Evolutionary conservation across 1,140 invertebrate genomes (phyloP), one percentile per base, ranked within the genome.

Genomic region (Solenopsis fugax): DNA sequence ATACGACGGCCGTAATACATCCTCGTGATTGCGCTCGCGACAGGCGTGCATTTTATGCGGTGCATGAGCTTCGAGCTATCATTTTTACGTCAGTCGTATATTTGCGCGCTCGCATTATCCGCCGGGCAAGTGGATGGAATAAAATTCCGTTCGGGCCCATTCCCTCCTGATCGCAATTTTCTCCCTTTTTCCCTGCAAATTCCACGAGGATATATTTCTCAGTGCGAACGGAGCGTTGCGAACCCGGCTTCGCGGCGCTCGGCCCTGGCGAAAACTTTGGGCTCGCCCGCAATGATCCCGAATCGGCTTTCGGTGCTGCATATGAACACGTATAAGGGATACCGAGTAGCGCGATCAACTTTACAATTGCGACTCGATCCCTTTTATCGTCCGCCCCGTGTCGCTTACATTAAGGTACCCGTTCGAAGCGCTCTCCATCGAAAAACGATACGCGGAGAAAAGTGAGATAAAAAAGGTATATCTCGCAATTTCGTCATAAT

Each of bases 51-150:
- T 84, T 84, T 84, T 84, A 84, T 84, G 67, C 69, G 80, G 54
- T 37, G 69, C 67, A 84, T 84, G 56, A 84, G 80, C 64, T 72
- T 69, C 80, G 64, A 72, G 80, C 78, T 58, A 87, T 81, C 87
- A 86, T 87, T 88, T 73, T 73, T 72, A 73, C 80, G 69, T 75
- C 75, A 24, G 62, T 76, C 62, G 71, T 87, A 84, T 80, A 88
- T 88, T 88, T 87, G 78, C 67, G 71, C 75, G 29, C 45, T 34
- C 75, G 75, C 75, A 87, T 88, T 88, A 87, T 67, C 75, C 67
- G 76, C 67, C 67, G 24, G 78, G 56, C 85, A 81, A 87, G 76
- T 77, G 85, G 41, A 73, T 60, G 80, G 67, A 84, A 84, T 72
- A 84, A 84, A 84, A 73, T 85, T 65, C 64, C 71, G 60, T 85